phyloP scores from a whole-genome alignment of 2,888 invertebrate species.

The Coelinius sp. region DNA sequence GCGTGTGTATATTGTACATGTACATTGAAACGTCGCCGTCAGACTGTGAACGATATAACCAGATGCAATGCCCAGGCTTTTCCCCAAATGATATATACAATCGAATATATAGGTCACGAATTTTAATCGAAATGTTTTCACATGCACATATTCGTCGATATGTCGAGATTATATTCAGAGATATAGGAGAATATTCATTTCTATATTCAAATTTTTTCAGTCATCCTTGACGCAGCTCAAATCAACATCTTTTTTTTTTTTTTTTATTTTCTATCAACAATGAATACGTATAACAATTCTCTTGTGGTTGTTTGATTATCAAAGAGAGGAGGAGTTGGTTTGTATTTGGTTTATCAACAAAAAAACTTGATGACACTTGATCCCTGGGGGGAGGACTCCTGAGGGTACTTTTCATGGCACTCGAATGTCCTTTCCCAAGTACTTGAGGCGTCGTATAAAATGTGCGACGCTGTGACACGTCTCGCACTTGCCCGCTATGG shows the following conservation, averaged over 20 bases:
- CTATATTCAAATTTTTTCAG: background rate
- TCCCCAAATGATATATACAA: conserved; percentile 5
- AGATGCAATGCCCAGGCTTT: conserved; percentile 4
- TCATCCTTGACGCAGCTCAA: background rate
- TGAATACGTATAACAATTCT: too few relatives aligned
- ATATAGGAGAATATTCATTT: conserved; percentile 14
- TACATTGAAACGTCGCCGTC: background rate
- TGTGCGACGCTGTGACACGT: conserved; percentile 7
- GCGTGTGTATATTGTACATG: background rate
- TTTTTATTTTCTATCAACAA: background rate
- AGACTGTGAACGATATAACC: conserved; percentile 10
- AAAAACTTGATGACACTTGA: background rate
- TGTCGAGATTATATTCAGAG: conserved; percentile 29
- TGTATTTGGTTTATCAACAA: background rate
- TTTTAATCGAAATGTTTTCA: conserved; percentile 33
- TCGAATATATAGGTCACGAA: conserved; percentile 22
- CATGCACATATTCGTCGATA: conserved; percentile 30
- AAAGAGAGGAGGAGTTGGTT: too few relatives aligned
- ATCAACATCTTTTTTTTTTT: background rate
- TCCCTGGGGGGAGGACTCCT: background rate
- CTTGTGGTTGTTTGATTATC: too few relatives aligned
- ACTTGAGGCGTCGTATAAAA: conserved; percentile 4
- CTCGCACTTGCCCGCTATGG: conserved; percentile 11
- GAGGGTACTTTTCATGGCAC: background rate
- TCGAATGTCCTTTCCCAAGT: conserved; percentile 8